These are phyloP conservation scores for Coregonus clupeaformis DNA, from an alignment of 2,113 vertebrate species.

Conservation along the genomic window DNA sequence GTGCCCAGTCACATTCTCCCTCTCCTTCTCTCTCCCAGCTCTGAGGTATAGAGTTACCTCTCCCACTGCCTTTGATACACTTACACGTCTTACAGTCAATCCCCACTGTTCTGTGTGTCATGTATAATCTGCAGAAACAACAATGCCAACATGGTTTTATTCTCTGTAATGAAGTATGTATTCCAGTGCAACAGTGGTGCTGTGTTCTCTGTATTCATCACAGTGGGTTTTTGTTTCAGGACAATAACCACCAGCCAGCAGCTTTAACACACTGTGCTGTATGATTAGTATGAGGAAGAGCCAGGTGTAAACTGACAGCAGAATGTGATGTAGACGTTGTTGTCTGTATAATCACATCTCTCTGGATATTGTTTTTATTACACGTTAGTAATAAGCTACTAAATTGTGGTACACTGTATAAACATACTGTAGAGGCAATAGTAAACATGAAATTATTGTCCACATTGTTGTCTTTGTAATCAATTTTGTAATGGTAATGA, in stretches of 20 bases:
- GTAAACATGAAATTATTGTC: too few species aligned
- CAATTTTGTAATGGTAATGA: too few species aligned
- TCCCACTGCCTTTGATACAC: slow-evolving; percentile 62
- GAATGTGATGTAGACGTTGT: slow-evolving; percentile 38
- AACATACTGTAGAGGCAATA: too few species aligned
- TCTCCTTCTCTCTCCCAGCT: slow-evolving; percentile 33
- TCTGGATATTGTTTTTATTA: too few species aligned
- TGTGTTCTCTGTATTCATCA: too few species aligned
- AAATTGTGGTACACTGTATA: too few species aligned
- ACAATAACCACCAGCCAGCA: slow-evolving; percentile 38
- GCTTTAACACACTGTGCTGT: slow-evolving; percentile 13
- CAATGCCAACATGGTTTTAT: slow-evolving; percentile 57
- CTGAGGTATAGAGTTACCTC: slow-evolving; percentile 66
- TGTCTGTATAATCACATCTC: slow-evolving; percentile 36
- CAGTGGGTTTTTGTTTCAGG: slow-evolving; percentile 46
- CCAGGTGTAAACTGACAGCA: slow-evolving; percentile 40
- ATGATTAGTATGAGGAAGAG: slow-evolving; percentile 26
- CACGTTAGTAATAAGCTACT: too few species aligned
- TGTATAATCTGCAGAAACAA: slow-evolving; percentile 70
- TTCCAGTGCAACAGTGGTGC: slow-evolving; percentile 19
- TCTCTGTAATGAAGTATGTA: slow-evolving; percentile 38
- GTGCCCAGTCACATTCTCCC: slow-evolving; percentile 66
- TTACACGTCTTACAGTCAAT: slow-evolving; percentile 65
- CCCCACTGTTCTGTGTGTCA: slow-evolving; percentile 61
- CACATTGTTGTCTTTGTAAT: too few species aligned